Evolutionary conservation across 2,113 vertebrate species (phyloP), one percentile per base, ranked within the genome.

Genomic region (Archilochus colubris): DNA sequence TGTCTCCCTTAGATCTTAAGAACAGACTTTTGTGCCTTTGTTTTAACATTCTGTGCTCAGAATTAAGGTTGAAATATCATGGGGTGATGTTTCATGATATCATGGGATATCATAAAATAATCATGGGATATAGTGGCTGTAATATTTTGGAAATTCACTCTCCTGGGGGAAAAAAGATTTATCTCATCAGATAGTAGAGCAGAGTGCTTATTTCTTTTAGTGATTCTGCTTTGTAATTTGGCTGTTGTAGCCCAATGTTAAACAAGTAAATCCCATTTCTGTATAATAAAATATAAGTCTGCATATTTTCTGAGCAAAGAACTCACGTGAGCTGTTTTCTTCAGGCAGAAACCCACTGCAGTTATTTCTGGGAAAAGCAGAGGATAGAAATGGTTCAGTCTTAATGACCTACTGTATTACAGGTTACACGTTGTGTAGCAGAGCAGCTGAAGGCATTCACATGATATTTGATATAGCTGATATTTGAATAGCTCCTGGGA

Each of bases 401-500:
- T 38, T 80, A 87, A 80, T 67, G 50, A 66, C 54, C 69, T 73
- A 16, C 66, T 57, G 66, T 76, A 86, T 18, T 27, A 19, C 1
- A 7, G 10, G 4, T 69, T 23, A 17, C 0, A 1, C 0, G 1
- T n/a, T 31, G n/a, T 0, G 0, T 19, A 24, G 28, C 54, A 50
- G 36, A 86, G 58, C 2, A 0, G 63, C 77, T 70, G 63, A 75
- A 88, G 51, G 46, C 48, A 46, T 70, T 68, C 48, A 30, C 21
- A 2, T 40, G 67, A 40, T 14, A 38, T 38, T 38, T 38, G 36
- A 38, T 38, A 38, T 10, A 38, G 74, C 67, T 75, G 59, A 7
- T 46, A 73, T 61, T 89, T 61, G 30, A 75, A 67, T 20, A 69
- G 70, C 93, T 94, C 81, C 78, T 55, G 88, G 86, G 72, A 96